Conservation (phyloP, 2,113 vertebrate genomes). For the Dicaeum eximium region DNA sequence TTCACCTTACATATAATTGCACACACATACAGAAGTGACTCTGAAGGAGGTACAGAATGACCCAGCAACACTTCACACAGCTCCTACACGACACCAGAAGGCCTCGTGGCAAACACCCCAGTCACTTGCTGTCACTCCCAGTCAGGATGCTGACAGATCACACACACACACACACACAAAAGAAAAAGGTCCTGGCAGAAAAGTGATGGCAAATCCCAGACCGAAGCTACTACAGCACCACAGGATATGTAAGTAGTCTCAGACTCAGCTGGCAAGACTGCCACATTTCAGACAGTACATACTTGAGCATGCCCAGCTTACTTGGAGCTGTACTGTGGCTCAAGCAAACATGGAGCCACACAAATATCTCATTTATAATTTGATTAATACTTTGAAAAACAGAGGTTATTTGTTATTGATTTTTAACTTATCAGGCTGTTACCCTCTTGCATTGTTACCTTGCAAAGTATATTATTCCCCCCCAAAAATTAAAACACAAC, state of each 20-base stretch:
- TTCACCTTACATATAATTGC: not conserved
- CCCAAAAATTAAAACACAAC: not conserved
- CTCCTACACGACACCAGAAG: not conserved
- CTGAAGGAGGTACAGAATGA: not conserved
- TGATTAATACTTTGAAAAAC: not conserved
- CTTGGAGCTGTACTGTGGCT: not conserved
- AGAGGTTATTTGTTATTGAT: not conserved
- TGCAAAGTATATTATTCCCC: not conserved
- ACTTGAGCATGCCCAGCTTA: not conserved
- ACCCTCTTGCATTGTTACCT: not conserved
- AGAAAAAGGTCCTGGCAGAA: not conserved
- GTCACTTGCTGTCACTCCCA: not conserved
- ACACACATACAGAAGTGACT: not conserved
- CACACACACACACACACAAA: not conserved
- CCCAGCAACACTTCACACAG: not conserved
- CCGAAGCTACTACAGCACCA: not conserved
- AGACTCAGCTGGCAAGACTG: not conserved
- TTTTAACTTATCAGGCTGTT: not conserved
- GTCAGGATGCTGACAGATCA: not conserved
- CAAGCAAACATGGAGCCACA: not conserved
- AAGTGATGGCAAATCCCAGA: not conserved
- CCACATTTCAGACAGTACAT: not conserved
- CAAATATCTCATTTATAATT: not conserved
- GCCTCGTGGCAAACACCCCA: accelerated
- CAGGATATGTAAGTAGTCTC: not conserved